Conservation (phyloP, 2,888 invertebrate species). For the Campopleginae sp. region DNA sequence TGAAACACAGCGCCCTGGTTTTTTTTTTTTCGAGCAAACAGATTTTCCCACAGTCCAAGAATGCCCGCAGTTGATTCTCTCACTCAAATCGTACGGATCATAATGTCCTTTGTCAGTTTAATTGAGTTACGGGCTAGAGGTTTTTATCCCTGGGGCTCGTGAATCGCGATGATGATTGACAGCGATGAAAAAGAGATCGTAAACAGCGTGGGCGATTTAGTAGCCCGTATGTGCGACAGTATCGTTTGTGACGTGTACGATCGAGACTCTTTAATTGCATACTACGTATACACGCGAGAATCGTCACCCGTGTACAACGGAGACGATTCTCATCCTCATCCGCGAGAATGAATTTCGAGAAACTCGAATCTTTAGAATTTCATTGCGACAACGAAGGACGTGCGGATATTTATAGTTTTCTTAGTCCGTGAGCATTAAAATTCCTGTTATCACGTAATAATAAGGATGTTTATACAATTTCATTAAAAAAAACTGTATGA, state of each 20-base stretch:
- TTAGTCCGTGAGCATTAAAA: background rate
- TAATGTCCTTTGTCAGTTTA: background rate
- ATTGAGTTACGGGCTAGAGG: conserved; percentile 25
- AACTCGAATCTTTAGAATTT: background rate
- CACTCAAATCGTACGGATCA: conserved; percentile 14
- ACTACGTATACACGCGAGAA: background rate
- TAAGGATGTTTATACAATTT: background rate
- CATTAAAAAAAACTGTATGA: background rate
- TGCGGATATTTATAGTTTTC: background rate
- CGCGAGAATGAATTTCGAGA: background rate
- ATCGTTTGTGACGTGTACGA: background rate
- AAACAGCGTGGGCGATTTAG: conserved; percentile 19
- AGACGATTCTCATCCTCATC: background rate
- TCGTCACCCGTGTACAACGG: background rate
- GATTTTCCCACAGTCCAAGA: conserved; percentile 23
- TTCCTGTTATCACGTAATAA: background rate
- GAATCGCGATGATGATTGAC: background rate
- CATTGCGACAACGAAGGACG: background rate
- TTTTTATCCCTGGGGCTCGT: conserved; percentile 11
- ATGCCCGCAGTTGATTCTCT: background rate
- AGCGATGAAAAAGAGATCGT: conserved; percentile 26
- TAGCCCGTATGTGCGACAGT: background rate
- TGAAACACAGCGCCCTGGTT: background rate
- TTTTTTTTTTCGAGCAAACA: background rate
- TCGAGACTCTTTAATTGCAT: conserved; percentile 15